Base-by-base conservation (phyloP, 2,888 invertebrate species). In the Timema podura region DNA sequence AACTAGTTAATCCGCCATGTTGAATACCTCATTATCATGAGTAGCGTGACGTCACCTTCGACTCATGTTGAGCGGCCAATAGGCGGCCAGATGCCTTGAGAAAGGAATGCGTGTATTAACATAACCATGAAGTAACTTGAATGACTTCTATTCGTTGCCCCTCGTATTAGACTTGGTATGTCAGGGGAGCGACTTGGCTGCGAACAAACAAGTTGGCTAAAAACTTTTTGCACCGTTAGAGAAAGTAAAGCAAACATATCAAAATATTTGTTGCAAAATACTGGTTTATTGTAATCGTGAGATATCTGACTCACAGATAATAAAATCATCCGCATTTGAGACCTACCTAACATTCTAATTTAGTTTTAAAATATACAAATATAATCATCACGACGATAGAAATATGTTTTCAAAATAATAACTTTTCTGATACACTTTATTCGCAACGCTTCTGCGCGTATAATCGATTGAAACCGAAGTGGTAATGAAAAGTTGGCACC, bases 11-110 rank as follows among this genome's bases (percentile, higher is more conserved):
- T 87, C 89, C 88, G 90, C 90, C 90, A 90, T 90, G 88, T 90
- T 90, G 89, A 88, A 90, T 90, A 89, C 89, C 89, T 87, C 89
- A 89, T 89, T 89, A 89, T 89, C 88, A 88, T 87, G 88, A 85
- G 81, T 80, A 80, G 78, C 80, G 86, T 90, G 89, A 90, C 90
- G 90, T 90, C 90, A 89, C 73, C 74, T 72, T 72, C 73, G 74
- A 73, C 83, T 83, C 85, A 83, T 84, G 80, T 79, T 83, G 79
- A 80, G 81, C 82, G 84, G 84, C 84, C 82, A 81, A 81, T 83
- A 83, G 82, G 82, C 80, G 83, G 80, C 80, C 81, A 81, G 82
- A 82, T 82, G 81, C 82, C 81, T 81, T 80, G 79, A 79, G 80
- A 81, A 81, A 81, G 82, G 82, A 82, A 82, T 82, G 82, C 81